phyloP scores from a whole-genome alignment of 2,888 invertebrate genomes.

The Plagodis pulveraria region DNA sequence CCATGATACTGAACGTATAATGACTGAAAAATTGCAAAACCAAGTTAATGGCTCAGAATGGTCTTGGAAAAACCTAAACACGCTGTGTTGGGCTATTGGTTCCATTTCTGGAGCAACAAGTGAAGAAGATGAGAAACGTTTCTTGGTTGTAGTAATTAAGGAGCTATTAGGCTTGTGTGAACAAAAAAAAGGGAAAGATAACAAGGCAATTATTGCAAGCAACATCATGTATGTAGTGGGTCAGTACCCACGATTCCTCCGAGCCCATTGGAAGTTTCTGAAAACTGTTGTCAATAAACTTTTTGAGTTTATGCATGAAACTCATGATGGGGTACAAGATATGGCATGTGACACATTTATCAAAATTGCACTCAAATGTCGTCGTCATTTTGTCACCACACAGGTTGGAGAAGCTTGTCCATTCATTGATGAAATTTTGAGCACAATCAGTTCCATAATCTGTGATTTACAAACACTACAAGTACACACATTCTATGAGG shows the following conservation, averaged over 20 bases:
- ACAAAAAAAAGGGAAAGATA: constrained; percentile 99
- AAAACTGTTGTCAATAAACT: constrained; percentile 99
- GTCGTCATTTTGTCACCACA: constrained; percentile 98
- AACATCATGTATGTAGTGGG: constrained; percentile 99
- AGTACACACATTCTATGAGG: constrained; percentile 99
- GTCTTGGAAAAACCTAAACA: constrained; percentile 99
- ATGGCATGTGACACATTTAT: constrained; percentile 99
- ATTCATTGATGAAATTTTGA: constrained; percentile 99
- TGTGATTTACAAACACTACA: constrained; percentile 99
- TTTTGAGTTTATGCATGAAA: constrained; percentile 99
- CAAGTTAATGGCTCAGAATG: constrained; percentile 99
- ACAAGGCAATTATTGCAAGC: constrained; percentile 99
- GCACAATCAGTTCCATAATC: constrained; percentile 98
- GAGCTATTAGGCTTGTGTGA: constrained; percentile 98
- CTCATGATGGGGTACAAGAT: constrained; percentile 99
- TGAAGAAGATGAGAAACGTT: constrained; percentile 99
- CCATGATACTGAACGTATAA: constrained; percentile 98
- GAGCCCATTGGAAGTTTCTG: constrained; percentile 99
- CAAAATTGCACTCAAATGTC: constrained; percentile 99
- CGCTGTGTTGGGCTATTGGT: constrained; percentile 99
- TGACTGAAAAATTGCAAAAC: constrained; percentile 99
- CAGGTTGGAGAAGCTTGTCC: constrained; percentile 98
- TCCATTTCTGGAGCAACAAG: constrained; percentile 99
- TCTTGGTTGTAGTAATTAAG: constrained; percentile 99
- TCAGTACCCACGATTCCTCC: constrained; percentile 98